Conservation (phyloP, 2,797 vertebrate genomes). For the Staurois parvus region DNA sequence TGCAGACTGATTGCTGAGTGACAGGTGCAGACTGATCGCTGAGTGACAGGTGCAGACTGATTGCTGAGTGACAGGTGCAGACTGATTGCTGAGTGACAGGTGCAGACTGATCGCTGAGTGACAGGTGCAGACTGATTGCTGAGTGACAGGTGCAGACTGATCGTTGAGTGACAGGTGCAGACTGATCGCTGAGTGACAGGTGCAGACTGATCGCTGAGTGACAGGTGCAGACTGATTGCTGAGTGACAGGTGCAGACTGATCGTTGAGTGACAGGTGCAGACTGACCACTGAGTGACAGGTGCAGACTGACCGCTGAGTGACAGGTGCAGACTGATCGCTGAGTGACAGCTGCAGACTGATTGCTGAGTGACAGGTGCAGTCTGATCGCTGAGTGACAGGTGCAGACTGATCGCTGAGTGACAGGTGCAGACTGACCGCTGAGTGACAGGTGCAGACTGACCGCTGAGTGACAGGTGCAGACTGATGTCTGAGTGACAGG, state of each 20-base stretch:
- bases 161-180: not conserved
- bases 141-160: not conserved
- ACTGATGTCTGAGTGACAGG: not conserved
- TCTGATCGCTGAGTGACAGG: no score
- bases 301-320: not conserved
- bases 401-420: not conserved
- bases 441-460: conserved; percentile 78
- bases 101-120: not conserved
- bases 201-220: not conserved
- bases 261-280: not conserved
- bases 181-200: not conserved
- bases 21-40: no score
- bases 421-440: not conserved
- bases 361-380: no score
- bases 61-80: no score
- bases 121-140: not conserved
- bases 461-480: conserved; percentile 63
- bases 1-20: not conserved
- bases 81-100: not conserved
- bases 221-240: not conserved
- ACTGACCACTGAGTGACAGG: not conserved
- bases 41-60: no score
- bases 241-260: not conserved
- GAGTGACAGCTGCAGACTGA: not conserved
- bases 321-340: not conserved